These are phyloP conservation scores for Archivesica marissinica DNA, from an alignment of 1,140 invertebrate genomes.

Conservation along the genomic window DNA sequence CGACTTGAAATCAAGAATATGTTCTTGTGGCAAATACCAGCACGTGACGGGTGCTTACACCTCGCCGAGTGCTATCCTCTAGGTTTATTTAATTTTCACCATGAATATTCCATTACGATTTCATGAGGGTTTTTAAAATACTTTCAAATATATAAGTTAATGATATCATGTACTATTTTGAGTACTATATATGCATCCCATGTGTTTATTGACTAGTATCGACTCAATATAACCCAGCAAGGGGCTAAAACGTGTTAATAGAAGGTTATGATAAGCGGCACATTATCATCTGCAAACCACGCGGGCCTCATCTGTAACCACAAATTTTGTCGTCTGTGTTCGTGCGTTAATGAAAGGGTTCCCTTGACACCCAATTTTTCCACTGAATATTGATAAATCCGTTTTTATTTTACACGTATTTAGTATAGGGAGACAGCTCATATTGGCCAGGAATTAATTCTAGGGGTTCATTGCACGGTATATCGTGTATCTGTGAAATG, in stretches of 20 bases:
- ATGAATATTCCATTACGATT: too few species aligned
- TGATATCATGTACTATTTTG: too few species aligned
- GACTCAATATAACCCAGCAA: slow-evolving; percentile 3
- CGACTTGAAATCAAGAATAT: too few species aligned
- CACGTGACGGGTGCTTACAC: too few species aligned
- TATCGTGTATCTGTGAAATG: slow-evolving; percentile 12
- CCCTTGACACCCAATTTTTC: slow-evolving; percentile 27
- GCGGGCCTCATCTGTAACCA: slow-evolving; percentile 46
- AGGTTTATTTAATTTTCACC: too few species aligned
- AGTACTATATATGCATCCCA: too few species aligned
- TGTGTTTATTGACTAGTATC: not conserved
- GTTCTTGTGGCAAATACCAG: too few species aligned
- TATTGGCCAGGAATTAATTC: slow-evolving; percentile 21
- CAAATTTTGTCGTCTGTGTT: slow-evolving; percentile 53
- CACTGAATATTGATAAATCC: slow-evolving; percentile 20
- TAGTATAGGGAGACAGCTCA: slow-evolving; percentile 16
- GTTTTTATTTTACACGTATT: slow-evolving; percentile 37
- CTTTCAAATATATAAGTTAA: too few species aligned
- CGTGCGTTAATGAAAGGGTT: slow-evolving; percentile 39
- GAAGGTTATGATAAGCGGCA: slow-evolving; percentile 29
- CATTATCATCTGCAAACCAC: slow-evolving; percentile 24
- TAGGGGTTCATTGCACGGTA: slow-evolving; percentile 19
- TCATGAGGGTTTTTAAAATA: too few species aligned
- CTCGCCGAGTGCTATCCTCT: too few species aligned
- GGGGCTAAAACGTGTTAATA: slow-evolving; percentile 18